Evolutionary conservation across 2,888 invertebrate genomes (phyloP).

Genomic region (Epirrita christyi): DNA sequence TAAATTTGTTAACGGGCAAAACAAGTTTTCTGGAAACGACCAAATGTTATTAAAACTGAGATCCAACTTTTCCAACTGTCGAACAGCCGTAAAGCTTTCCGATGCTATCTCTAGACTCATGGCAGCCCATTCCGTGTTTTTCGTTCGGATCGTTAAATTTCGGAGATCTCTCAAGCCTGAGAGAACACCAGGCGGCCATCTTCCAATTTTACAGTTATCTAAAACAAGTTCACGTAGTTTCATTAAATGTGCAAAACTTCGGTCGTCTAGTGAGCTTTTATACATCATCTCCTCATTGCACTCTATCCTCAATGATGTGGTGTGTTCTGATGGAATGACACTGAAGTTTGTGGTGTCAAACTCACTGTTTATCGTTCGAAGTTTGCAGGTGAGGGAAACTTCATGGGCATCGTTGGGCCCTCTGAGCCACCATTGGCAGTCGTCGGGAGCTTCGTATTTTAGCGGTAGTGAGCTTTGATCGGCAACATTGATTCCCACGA

Average conservation of each 20-base stretch:
- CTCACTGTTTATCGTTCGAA: slow-evolving; percentile 94
- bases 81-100: slow-evolving; percentile 90
- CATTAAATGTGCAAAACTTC: slow-evolving; percentile 91
- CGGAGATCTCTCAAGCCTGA: slow-evolving; percentile 91
- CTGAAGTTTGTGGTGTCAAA: slow-evolving; percentile 95
- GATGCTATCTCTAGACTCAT: slow-evolving; percentile 93
- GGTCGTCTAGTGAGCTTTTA: slow-evolving; percentile 90
- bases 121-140: slow-evolving; percentile 93
- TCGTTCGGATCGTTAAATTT: slow-evolving; percentile 93
- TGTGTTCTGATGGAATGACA: slow-evolving; percentile 93
- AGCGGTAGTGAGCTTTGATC: slow-evolving; percentile 79
- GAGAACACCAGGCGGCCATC: slow-evolving; percentile 92
- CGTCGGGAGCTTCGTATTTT: slow-evolving; percentile 93
- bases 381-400: slow-evolving; percentile 91
- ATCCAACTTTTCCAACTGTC: slow-evolving; percentile 93
- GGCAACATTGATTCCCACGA: slow-evolving; percentile 74
- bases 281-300: slow-evolving; percentile 93
- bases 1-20: slow-evolving; percentile 92
- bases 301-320: slow-evolving; percentile 90
- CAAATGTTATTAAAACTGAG: slow-evolving; percentile 95
- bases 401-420: slow-evolving; percentile 87
- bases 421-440: slow-evolving; percentile 91
- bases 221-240: slow-evolving; percentile 92
- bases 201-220: slow-evolving; percentile 94
- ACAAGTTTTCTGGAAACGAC: slow-evolving; percentile 94